Evolutionary conservation across 2,797 vertebrate genomes (phyloP).

Genomic region (Sibirionetta formosa): DNA sequence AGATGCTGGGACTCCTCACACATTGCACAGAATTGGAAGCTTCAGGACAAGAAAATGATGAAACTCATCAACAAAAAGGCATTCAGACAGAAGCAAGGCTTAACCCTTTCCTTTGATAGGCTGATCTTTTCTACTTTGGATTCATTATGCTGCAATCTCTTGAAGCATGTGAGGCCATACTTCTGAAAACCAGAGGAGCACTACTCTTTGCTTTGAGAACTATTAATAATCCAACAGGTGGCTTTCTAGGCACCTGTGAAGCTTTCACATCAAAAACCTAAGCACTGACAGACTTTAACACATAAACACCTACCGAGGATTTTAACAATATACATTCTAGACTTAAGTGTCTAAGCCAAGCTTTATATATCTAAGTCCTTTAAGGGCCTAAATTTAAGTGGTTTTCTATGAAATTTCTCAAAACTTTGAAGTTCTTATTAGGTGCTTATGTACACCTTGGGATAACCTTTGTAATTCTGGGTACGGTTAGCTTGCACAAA

Average conservation of each 20-base stretch:
- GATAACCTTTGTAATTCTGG: neutral
- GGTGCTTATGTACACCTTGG: neutral
- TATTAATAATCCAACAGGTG: neutral
- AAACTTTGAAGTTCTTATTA: conserved; percentile 2
- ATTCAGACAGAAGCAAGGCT: neutral
- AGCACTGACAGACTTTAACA: neutral
- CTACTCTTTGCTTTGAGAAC: neutral
- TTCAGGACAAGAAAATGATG: neutral
- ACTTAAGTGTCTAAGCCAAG: neutral
- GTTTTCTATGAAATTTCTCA: neutral
- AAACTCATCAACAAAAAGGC: neutral
- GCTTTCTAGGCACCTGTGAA: neutral
- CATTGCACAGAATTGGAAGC: neutral
- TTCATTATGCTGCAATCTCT: neutral
- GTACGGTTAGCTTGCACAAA: neutral
- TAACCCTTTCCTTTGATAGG: neutral
- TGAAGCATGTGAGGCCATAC: neutral
- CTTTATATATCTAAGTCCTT: neutral
- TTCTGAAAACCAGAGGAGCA: neutral
- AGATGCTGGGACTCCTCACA: neutral
- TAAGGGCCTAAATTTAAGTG: neutral
- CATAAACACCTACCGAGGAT: neutral
- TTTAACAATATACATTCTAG: neutral
- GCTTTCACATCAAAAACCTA: neutral
- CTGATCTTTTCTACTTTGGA: neutral